Percentiles rank a stretch among this genome's conserved stretches.
phyloP scores from a whole-genome alignment of 2,797 vertebrate genomes.

The Xerus rutilus region DNA sequence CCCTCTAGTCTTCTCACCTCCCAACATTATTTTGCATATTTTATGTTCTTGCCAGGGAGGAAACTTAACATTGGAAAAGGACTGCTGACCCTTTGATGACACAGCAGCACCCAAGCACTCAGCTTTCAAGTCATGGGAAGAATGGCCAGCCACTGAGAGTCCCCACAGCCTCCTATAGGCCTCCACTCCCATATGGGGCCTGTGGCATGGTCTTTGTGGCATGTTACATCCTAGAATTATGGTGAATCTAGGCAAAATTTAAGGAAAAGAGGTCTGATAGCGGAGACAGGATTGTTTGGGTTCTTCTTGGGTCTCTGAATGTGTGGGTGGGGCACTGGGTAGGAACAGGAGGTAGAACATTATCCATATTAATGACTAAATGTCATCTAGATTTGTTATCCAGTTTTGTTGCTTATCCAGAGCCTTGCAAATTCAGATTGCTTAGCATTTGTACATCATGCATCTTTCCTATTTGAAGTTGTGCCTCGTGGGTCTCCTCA shows the following conservation, averaged over 20 bases:
- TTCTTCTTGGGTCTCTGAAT: not conserved
- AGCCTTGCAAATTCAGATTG: not conserved
- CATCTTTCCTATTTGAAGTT: not conserved
- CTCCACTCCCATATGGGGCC: accelerated
- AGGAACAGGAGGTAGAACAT: not conserved
- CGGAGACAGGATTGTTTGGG: not conserved
- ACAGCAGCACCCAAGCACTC: not conserved
- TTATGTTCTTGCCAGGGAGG: constrained; percentile 44
- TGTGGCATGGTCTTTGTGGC: not conserved
- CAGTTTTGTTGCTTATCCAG: not conserved
- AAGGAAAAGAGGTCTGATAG: not conserved
- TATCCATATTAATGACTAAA: not conserved
- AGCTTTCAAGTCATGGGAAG: not conserved
- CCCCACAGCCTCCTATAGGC: not conserved
- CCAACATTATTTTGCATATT: constrained; percentile 35
- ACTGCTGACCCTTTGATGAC: not conserved
- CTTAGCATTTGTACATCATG: not conserved
- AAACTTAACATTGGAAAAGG: constrained; percentile 36
- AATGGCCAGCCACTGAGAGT: accelerated
- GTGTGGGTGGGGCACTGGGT: not conserved
- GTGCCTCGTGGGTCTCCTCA: no score
- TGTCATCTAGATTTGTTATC: constrained; percentile 1
- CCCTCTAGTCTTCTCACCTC: not conserved
- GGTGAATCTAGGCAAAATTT: not conserved
- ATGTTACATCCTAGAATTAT: not conserved